A percentile compares a stretch with the other conserved stretches of the same genome.
Evolutionary conservation across 2,797 vertebrate species (phyloP).

Genomic region (Rousettus madagascariensis): DNA sequence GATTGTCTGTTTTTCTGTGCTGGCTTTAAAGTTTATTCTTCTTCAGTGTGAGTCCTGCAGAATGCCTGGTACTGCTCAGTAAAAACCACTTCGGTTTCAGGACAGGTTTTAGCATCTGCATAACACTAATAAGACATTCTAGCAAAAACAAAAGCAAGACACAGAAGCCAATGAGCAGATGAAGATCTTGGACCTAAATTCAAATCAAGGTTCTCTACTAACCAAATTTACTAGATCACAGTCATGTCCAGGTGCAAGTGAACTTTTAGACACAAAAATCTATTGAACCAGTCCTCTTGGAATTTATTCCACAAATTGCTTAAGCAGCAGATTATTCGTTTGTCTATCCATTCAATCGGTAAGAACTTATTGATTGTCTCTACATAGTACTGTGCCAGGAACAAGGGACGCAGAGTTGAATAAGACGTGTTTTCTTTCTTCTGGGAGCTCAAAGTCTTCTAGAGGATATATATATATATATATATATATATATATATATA

Average conservation of each 20-base stretch:
- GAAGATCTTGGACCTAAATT: background rate
- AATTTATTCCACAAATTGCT: background rate
- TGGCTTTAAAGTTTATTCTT: background rate
- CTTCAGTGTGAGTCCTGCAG: background rate
- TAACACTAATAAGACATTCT: background rate
- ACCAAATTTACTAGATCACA: background rate
- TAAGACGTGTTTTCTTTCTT: background rate
- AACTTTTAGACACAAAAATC: background rate
- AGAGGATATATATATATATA: background rate
- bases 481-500: too few species aligned
- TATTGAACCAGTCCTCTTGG: background rate
- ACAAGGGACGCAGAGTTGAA: background rate
- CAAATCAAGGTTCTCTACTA: background rate
- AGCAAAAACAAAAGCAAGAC: background rate
- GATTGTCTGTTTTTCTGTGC: background rate
- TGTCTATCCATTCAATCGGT: background rate
- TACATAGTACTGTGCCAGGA: background rate
- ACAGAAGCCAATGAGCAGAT: background rate
- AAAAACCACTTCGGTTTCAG: background rate
- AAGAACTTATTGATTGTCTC: background rate
- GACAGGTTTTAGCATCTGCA: background rate
- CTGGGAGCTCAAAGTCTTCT: background rate
- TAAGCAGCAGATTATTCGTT: background rate
- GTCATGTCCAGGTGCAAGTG: background rate
- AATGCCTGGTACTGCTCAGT: background rate